These are phyloP conservation scores for Hesperophylax magnus DNA, from an alignment of 1,140 invertebrate species.

Conservation along the genomic window DNA sequence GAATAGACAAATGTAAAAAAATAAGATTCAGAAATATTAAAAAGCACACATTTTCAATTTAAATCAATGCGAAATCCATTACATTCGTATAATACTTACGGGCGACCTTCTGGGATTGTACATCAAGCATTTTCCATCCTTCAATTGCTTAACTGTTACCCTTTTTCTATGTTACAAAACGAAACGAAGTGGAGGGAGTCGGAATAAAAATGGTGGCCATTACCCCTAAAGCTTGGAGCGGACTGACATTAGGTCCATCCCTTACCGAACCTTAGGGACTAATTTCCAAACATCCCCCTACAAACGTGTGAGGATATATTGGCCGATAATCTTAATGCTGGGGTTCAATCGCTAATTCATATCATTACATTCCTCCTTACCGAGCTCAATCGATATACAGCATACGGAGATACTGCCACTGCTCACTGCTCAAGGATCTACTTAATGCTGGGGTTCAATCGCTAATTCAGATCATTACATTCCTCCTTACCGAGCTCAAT, in stretches of 20 bases:
- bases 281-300: conserved; percentile 39
- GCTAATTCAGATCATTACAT: too few species aligned
- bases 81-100: too few species aligned
- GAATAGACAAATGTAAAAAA: not conserved
- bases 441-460: too few species aligned
- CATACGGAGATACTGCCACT: not conserved
- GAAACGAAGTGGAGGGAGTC: conserved; percentile 2
- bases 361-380: conserved; percentile 22
- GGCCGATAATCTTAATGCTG: conserved; percentile 49
- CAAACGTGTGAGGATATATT: conserved; percentile 54
- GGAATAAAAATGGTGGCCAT: conserved; percentile 45
- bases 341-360: conserved; percentile 44
- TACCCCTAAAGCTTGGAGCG: conserved; percentile 40
- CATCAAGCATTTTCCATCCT: not conserved
- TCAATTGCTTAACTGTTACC: not conserved
- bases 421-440: too few species aligned
- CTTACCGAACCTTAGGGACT: conserved; percentile 41
- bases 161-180: not conserved
- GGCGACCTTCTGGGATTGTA: too few species aligned
- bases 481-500: too few species aligned
- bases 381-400: not conserved
- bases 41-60: too few species aligned
- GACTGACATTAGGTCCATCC: conserved; percentile 43
- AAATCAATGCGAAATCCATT: too few species aligned
- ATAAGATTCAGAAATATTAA: not conserved